Base-by-base conservation (phyloP, 2,888 invertebrate species). In the Drosophila fulvimacula region DNA sequence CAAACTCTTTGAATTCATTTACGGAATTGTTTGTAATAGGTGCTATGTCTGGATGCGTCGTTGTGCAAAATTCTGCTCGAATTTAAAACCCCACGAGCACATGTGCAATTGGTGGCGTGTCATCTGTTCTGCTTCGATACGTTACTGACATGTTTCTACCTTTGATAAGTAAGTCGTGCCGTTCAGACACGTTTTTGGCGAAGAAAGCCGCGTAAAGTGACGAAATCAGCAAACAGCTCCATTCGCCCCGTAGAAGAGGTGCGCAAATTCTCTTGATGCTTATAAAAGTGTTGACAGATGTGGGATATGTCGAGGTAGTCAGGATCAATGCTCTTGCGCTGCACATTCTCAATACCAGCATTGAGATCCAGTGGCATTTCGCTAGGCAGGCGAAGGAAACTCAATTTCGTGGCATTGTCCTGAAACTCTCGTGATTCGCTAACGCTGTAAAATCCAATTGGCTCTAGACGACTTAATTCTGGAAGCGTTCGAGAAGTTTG, bases 21-120 rank as follows among this genome's bases (percentile, higher is more conserved):
- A 89, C 87, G 0, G 84, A 75, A 2, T 11, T 34, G 36, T 58
- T 51, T 4, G 82, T 89, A 1, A 59, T 59, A 5, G 84, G 84
- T 7, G 48, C 21, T 6, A 21, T 30, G 2, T 41, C 15, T 6
- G 86, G 81, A 7, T 59, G 24, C 0, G 13, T 10, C 1, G 69
- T 41, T 6, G 68, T 68, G 30, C 82, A 51, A 27, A 51, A 27
- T 66, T 87, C 46, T 89, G 85, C 30, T 85, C 85, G 27, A 85
- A 85, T 30, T 89, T 85, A n/a, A 76, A 85, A 15, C 89, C 85
- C 85, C 85, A 85, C 1, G 89, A 81, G 49, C 87, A 83, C 89
- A 89, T 79, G n/a, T 44, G 21, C n/a, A 9, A 0, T 0, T 59
- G 7, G 0, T 5, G n/a, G 0, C 7, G 5, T 0, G 67, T 32